A percentile compares a stretch with the other conserved stretches of the same genome.
Conservation (phyloP, 2,888 invertebrate species). For the Pyrrhia umbra region DNA sequence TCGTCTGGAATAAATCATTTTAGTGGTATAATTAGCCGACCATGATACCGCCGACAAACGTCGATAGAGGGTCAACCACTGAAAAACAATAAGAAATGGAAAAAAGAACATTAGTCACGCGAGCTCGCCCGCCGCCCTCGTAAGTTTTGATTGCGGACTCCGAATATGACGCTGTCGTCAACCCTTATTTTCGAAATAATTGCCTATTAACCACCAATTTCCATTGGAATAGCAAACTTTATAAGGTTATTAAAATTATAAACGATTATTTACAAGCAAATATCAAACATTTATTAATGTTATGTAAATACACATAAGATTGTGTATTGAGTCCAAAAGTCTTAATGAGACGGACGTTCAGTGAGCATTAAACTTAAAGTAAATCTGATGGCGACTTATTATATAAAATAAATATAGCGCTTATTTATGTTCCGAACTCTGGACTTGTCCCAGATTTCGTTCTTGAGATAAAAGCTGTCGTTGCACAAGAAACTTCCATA, state of each 20-base stretch:
- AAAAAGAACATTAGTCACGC: slow-evolving; percentile 88
- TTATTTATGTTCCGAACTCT: slow-evolving; percentile 75
- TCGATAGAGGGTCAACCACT: slow-evolving; percentile 87
- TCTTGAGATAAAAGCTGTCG: slow-evolving; percentile 66
- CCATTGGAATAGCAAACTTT: slow-evolving; percentile 12
- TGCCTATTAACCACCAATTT: slow-evolving; percentile 41
- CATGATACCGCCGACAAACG: slow-evolving; percentile 73
- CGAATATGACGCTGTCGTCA: slow-evolving; percentile 58
- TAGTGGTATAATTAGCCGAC: slow-evolving; percentile 80
- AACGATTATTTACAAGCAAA: slow-evolving; percentile 7
- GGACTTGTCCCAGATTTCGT: slow-evolving; percentile 70
- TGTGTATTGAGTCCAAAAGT: slow-evolving; percentile 20
- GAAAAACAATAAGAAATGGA: slow-evolving; percentile 88
- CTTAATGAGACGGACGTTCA: slow-evolving; percentile 21
- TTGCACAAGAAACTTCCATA: slow-evolving; percentile 66
- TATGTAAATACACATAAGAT: not conserved
- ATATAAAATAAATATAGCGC: slow-evolving; percentile 70
- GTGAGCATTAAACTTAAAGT: slow-evolving; percentile 56
- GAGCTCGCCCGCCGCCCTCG: slow-evolving; percentile 70
- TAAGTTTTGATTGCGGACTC: slow-evolving; percentile 66
- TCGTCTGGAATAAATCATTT: slow-evolving; percentile 82
- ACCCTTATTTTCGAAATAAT: slow-evolving; percentile 47
- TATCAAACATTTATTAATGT: slow-evolving; percentile 11
- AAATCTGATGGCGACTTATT: slow-evolving; percentile 73
- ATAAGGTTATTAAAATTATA: slow-evolving; percentile 3